Base-by-base conservation (phyloP, 2,888 invertebrate genomes). In the Digitonthophagus gazella region DNA sequence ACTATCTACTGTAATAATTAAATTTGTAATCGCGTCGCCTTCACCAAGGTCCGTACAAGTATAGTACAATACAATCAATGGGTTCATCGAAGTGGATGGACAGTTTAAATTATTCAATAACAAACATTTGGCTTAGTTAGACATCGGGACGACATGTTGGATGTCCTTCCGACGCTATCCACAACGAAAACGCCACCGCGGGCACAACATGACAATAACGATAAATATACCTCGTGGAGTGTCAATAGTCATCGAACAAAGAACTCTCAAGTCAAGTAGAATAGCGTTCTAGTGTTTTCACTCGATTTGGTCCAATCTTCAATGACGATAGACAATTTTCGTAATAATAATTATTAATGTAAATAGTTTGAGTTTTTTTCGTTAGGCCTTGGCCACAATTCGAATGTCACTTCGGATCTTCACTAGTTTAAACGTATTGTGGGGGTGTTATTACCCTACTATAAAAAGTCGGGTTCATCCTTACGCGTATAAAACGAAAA, bases 1-100 rank as follows among this genome's bases (percentile, higher is more conserved):
- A n/a, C 28, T 44, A 44, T 44, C 28, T 44, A 44, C 2, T n/a
- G n/a, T 44, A 6, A 44, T 44, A 6, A 56, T 68, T 54, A 5
- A 15, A 15, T 15, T 14, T 19, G 15, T 65, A 65, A 57, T 22
- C 28, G 65, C 67, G 68, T 70, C 68, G 66, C 63, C 19, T 73
- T 72, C 74, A 74, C 74, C 75, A 69, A 74, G 70, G 73, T 75
- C 73, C 74, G 61, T 72, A 72, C 73, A 74, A 61, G 77, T 79
- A 78, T 78, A 80, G 78, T 80, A 80, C 79, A 80, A 76, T 75
- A 19, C 72, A 70, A 72, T 44, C 28, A 44, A 44, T 44, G 28
- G 28, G 28, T 44, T 76, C 72, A 76, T 72, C 75, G 74, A 76
- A 78, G 75, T 76, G 78, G 78, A 79, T 78, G 79, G 79, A 79